Base-by-base conservation (phyloP, 2,797 vertebrate genomes). In the Cryptoprocta ferox region DNA sequence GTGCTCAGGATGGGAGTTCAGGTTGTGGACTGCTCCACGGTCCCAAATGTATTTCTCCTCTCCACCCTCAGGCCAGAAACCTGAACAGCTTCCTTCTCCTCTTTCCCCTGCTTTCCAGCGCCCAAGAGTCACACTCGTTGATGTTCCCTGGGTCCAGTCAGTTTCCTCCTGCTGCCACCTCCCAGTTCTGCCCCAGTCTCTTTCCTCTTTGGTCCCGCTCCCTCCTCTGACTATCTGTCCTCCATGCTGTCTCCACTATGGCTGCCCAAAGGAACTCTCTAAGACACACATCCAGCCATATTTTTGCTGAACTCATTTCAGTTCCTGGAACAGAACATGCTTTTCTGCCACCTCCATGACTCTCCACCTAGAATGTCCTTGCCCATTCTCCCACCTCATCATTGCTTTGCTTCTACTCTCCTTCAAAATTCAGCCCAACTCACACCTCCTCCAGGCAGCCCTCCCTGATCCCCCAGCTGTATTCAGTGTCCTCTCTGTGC, bases 171-270 rank as follows among this genome's bases (percentile, higher is more conserved):
- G 7, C 19, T 28, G 15, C 45, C 68, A 35, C 35, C n/a, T n/a
- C 50, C 71, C 1, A 8, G 16, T 16, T 35, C 70, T 42, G 24
- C 53, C 61, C 83, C 16, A 0, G 71, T 5, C 50, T 42, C 59
- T 63, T 35, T 45, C 3, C 37, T 76, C 1, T 15, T 37, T 59
- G 35, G 1, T 21, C 56, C 30, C 10, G 35, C 48, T 30, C 37
- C 21, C 8, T 39, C 59, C 50, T 45, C 28, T 1, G 30, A 18
- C 39, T 48, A 48, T 48, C 45, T 13, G 12, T 16, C 3, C 75
- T 68, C n/a, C 16, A 0, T 2, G 24, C 53, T 18, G 0, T 73
- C 5, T 35, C 18, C 61, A 10, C 9, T 10, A 6, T n/a, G 21
- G 19, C 15, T 19, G 0, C 73, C 59, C 10, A 0, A 35, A 76